Conservation (phyloP, 2,888 invertebrate species). For the Diabrotica balteata region DNA sequence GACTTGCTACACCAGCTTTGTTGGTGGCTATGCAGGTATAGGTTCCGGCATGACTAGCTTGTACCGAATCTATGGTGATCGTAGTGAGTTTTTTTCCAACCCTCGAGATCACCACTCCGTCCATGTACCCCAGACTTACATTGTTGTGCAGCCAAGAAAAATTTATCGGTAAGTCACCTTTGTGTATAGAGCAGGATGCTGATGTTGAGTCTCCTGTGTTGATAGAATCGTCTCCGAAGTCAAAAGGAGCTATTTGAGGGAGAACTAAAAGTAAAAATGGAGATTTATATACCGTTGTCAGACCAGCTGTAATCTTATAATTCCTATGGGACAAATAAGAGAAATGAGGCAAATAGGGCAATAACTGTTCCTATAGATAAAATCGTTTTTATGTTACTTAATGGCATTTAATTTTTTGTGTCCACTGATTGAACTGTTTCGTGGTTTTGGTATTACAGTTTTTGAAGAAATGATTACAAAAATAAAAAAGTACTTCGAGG, state of each 20-base stretch:
- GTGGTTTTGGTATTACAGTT: no score
- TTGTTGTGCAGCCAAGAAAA: conserved; percentile 74
- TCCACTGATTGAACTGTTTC: no score
- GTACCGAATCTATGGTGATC: conserved; percentile 66
- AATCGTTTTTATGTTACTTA: no score
- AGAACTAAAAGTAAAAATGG: conserved; percentile 48
- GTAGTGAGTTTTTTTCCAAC: conserved; percentile 62
- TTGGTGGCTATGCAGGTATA: conserved; percentile 71
- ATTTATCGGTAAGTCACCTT: conserved; percentile 79
- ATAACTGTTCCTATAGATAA: no score
- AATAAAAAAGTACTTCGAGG: no score
- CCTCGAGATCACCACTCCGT: conserved; percentile 58
- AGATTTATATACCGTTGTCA: background rate
- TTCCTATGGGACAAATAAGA: no score
- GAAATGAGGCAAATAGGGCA: no score
- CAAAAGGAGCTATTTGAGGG: conserved; percentile 70
- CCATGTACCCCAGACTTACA: conserved; percentile 48
- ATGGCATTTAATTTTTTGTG: no score
- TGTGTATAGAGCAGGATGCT: conserved; percentile 69
- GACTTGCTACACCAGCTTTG: conserved; percentile 57
- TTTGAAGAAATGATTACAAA: no score
- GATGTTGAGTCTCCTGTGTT: conserved; percentile 51
- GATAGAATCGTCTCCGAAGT: conserved; percentile 75
- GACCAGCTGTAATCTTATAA: no score
- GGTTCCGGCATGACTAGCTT: conserved; percentile 67